A percentile compares a stretch with the other conserved stretches of the same genome.
Conservation (phyloP, 2,888 invertebrate genomes). For the Eledona agricola region DNA sequence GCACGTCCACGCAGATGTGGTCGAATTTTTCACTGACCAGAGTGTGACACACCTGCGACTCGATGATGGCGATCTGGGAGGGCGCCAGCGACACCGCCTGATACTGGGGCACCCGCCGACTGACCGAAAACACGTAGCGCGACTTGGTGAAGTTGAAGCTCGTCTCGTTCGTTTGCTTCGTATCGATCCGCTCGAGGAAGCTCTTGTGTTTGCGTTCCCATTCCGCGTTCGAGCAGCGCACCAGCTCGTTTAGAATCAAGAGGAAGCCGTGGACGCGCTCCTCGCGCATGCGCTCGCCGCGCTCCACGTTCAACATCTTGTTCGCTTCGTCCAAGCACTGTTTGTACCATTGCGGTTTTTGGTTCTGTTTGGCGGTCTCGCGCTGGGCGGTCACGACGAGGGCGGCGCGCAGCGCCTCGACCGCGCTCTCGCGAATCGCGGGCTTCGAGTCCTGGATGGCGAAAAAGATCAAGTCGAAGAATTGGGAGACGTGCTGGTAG, state of each 20-base stretch:
- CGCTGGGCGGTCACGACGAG: conserved; percentile 94
- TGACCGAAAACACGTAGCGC: conserved; percentile 57
- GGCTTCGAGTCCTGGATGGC: conserved; percentile 92
- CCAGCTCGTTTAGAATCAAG: conserved; percentile 90
- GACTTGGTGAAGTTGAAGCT: conserved; percentile 54
- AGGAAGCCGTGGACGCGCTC: conserved; percentile 93
- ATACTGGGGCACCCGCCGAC: conserved; percentile 59
- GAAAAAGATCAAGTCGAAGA: conserved; percentile 92
- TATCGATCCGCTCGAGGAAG: conserved; percentile 67
- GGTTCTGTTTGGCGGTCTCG: conserved; percentile 92
- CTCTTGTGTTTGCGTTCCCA: conserved; percentile 85
- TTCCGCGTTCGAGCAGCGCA: conserved; percentile 87
- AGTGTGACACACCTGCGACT: conserved; percentile 86
- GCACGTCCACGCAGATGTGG: conserved; percentile 79
- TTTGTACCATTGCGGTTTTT: conserved; percentile 90
- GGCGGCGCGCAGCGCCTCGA: conserved; percentile 93
- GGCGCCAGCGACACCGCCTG: conserved; percentile 62
- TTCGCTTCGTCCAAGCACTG: conserved; percentile 93
- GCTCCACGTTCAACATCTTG: conserved; percentile 77
- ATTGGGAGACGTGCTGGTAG: conserved; percentile 91
- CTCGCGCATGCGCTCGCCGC: conserved; percentile 81
- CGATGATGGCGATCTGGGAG: conserved; percentile 72
- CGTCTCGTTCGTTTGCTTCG: conserved; percentile 51
- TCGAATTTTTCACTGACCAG: conserved; percentile 86
- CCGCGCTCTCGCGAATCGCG: conserved; percentile 90